Percentiles rank a stretch among this genome's conserved stretches.
These are phyloP conservation scores for Trissolcus basalis DNA, from an alignment of 1,140 invertebrate species.

Conservation along the genomic window DNA sequence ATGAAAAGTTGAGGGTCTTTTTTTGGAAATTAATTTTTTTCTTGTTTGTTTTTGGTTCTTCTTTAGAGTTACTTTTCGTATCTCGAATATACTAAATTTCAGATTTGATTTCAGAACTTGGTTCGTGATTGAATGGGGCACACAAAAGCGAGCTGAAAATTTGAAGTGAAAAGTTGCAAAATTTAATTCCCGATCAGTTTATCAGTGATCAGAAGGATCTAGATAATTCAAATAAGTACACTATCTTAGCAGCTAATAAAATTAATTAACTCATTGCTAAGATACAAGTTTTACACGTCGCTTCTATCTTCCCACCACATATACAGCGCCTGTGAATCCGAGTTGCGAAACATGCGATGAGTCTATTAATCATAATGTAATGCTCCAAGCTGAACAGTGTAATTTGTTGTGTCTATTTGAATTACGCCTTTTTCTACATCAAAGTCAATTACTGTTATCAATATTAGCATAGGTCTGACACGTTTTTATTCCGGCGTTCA, in stretches of 20 bases:
- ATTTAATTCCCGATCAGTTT: slow-evolving; percentile 21
- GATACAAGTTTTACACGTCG: slow-evolving; percentile 48
- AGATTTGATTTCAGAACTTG: too few species aligned
- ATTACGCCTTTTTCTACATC: slow-evolving; percentile 35
- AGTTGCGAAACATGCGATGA: slow-evolving; percentile 50
- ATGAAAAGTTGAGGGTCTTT: too few species aligned
- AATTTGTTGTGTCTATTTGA: slow-evolving; percentile 44
- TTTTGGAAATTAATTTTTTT: too few species aligned
- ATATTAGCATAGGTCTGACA: slow-evolving; percentile 36
- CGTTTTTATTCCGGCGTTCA: slow-evolving; percentile 1
- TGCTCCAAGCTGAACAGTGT: slow-evolving; percentile 22
- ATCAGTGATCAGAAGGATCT: slow-evolving; percentile 30
- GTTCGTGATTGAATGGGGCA: too few species aligned
- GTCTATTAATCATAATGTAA: slow-evolving; percentile 56
- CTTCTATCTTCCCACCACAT: slow-evolving; percentile 28
- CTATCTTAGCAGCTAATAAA: slow-evolving; percentile 51
- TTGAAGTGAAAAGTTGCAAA: slow-evolving; percentile 1
- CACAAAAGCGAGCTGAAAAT: too few species aligned
- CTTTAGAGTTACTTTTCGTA: too few species aligned
- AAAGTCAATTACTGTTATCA: slow-evolving; percentile 49
- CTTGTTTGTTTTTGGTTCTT: too few species aligned
- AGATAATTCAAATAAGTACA: slow-evolving; percentile 38
- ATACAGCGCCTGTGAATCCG: slow-evolving; percentile 14
- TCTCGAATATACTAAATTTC: too few species aligned
- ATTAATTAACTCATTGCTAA: slow-evolving; percentile 49